Conservation (phyloP, 2,888 invertebrate species). For the Phorcus lineatus region DNA sequence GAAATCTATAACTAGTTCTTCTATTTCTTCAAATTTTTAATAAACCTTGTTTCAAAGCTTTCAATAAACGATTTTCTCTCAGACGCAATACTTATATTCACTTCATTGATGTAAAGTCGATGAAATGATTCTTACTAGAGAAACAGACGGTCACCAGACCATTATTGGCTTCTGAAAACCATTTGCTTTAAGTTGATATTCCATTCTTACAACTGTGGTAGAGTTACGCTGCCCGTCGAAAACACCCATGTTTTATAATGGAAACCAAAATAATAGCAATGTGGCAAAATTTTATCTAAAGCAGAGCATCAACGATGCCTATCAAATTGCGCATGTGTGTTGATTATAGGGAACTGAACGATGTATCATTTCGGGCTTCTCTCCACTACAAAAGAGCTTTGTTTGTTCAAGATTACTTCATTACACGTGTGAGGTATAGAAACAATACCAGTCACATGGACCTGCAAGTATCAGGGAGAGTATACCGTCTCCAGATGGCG, state of each 20-base stretch:
- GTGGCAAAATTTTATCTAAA: neutral
- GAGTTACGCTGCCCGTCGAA: neutral
- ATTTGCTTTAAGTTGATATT: neutral
- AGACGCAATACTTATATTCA: neutral
- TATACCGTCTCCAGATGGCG: too few relatives aligned
- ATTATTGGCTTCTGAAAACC: neutral
- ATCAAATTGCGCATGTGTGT: neutral
- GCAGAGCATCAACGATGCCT: neutral
- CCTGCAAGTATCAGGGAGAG: neutral
- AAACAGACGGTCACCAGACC: neutral
- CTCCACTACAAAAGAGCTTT: neutral
- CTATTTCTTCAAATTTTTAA: too few relatives aligned
- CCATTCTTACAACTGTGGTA: neutral
- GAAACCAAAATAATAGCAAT: neutral
- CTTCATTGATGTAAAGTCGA: too few relatives aligned
- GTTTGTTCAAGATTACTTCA: slow-evolving; percentile 8
- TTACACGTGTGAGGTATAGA: slow-evolving; percentile 20
- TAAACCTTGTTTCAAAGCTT: too few relatives aligned
- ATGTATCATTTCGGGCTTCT: neutral
- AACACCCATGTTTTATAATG: neutral
- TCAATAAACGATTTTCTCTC: neutral
- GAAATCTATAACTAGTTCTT: too few relatives aligned
- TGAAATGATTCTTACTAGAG: too few relatives aligned
- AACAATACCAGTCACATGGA: slow-evolving; percentile 1
- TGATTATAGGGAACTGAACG: neutral